A percentile compares a stretch with the other conserved stretches of the same genome.
Evolutionary conservation across 2,888 invertebrate genomes (phyloP).

Genomic region (Mesorhabditis spiculigera): DNA sequence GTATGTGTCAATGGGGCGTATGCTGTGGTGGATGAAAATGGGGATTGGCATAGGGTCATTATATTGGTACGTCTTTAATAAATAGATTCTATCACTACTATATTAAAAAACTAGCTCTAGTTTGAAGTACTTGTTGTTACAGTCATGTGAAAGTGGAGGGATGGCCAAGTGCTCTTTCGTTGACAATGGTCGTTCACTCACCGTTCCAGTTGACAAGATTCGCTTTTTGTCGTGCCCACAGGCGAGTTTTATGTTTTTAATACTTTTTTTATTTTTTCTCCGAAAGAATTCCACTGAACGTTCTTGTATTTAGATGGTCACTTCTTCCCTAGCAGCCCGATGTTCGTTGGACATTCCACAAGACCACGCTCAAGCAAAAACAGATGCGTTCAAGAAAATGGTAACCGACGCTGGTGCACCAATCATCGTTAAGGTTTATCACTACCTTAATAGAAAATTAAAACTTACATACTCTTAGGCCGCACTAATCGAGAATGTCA

Average conservation of each 20-base stretch:
- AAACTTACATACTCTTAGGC: background rate
- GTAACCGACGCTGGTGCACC: background rate
- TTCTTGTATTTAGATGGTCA: background rate
- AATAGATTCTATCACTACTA: no score
- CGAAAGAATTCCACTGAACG: background rate
- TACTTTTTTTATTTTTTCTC: background rate
- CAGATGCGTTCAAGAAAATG: background rate
- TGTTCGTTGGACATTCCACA: background rate
- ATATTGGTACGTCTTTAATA: conserved; percentile 17
- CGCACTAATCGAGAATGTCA: background rate
- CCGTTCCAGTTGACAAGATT: conserved; percentile 2
- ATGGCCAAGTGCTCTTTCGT: conserved; percentile 1
- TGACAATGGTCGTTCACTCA: background rate
- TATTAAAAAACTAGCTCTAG: background rate
- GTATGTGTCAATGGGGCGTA: conserved; percentile 35
- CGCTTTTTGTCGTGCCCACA: background rate
- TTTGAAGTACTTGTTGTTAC: background rate
- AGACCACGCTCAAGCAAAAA: background rate
- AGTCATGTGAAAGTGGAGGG: conserved; percentile 5
- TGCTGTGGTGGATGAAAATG: conserved; percentile 35
- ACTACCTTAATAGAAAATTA: background rate
- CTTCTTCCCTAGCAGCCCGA: background rate
- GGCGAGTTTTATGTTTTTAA: background rate
- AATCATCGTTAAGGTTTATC: background rate
- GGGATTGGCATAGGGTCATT: conserved; percentile 37